A percentile compares a stretch with the other conserved stretches of the same genome.
phyloP scores from a whole-genome alignment of 2,113 vertebrate genomes.

The Microcebus ravelobensis region DNA sequence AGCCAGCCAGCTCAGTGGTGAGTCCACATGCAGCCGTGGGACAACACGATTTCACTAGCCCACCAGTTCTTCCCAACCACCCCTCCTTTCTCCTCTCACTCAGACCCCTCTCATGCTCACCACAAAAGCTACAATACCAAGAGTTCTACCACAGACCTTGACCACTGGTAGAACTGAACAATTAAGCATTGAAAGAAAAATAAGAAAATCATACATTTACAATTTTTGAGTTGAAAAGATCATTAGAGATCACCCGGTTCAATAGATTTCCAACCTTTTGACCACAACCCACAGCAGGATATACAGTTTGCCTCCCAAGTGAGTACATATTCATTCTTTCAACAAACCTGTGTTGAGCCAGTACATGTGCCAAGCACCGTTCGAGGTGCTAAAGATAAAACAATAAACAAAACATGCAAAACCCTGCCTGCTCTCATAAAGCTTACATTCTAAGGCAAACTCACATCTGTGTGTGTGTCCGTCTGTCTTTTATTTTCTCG shows the following conservation, averaged over 20 bases:
- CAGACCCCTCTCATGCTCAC: background rate
- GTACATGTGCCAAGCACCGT: background rate
- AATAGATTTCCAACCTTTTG: background rate
- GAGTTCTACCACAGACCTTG: background rate
- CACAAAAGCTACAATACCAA: background rate
- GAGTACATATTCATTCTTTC: background rate
- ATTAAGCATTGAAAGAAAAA: background rate
- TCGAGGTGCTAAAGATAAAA: background rate
- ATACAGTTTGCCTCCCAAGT: background rate
- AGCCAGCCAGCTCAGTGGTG: background rate
- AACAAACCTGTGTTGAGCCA: background rate
- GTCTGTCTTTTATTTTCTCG: background rate
- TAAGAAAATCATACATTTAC: background rate
- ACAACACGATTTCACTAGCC: background rate
- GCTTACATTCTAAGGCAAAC: background rate
- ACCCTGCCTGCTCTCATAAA: background rate
- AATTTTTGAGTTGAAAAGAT: background rate
- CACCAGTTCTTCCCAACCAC: background rate
- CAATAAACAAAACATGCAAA: background rate
- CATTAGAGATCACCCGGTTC: background rate
- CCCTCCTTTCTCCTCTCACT: background rate
- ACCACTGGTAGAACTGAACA: background rate
- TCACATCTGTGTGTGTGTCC: background rate
- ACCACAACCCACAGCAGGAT: background rate
- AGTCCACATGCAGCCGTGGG: background rate